Evolutionary conservation across 2,113 vertebrate genomes (phyloP).

Genomic region (Oryzias woworae): DNA sequence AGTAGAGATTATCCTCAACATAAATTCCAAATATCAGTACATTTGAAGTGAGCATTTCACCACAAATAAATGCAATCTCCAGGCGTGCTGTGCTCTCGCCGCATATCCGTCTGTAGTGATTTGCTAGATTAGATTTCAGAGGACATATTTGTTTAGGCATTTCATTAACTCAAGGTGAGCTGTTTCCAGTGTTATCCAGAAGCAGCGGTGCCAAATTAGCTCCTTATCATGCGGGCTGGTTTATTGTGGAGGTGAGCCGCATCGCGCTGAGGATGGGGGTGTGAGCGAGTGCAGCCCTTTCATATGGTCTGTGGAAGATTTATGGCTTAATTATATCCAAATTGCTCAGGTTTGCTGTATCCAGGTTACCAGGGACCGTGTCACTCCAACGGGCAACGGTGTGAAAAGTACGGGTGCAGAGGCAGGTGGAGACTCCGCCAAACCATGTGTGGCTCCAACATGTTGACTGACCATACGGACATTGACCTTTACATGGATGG

Average conservation of each 20-base stretch:
- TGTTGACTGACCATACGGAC: conserved; percentile 33
- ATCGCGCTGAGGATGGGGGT: conserved; percentile 43
- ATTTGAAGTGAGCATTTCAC: not conserved
- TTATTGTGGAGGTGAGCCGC: conserved; percentile 54
- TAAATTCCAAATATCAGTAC: conserved; percentile 32
- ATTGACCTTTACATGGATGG: not conserved
- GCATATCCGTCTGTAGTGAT: conserved; percentile 25
- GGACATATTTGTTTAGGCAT: conserved; percentile 71
- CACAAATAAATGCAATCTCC: not conserved
- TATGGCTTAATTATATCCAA: conserved; percentile 79
- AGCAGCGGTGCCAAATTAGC: conserved; percentile 52
- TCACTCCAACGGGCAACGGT: conserved; percentile 50
- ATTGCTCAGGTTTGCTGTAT: conserved; percentile 62
- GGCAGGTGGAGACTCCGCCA: conserved; percentile 38
- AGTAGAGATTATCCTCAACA: conserved; percentile 18
- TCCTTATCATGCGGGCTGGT: conserved; percentile 63
- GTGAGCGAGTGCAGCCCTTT: conserved; percentile 58
- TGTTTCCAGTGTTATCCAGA: conserved; percentile 39
- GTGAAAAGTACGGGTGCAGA: conserved; percentile 53
- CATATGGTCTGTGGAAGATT: conserved; percentile 67
- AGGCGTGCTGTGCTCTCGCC: conserved; percentile 5
- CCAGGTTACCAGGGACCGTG: conserved; percentile 43
- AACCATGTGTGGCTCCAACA: conserved; percentile 33
- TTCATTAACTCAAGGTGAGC: conserved; percentile 73
- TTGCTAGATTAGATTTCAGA: conserved; percentile 43